Base-by-base conservation (phyloP, 2,797 vertebrate species). In the Taeniopygia guttata region DNA sequence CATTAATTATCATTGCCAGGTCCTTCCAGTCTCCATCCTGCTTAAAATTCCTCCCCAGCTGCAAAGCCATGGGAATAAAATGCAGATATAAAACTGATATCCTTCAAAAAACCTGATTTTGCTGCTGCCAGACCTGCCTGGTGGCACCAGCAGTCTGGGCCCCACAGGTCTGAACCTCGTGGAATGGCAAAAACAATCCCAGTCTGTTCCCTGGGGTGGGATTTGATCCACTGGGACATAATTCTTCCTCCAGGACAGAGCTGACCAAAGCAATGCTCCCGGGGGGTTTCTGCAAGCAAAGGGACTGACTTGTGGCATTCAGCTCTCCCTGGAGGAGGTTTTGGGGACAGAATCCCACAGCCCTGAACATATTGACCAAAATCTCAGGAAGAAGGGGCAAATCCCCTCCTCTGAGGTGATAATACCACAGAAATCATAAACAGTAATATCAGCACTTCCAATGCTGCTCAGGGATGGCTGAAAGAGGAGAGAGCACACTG, bases 1-100 rank as follows among this genome's bases (percentile, higher is more conserved):
- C 49, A 58, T 86, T 91, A 94, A 94, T 91, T 91, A 95, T 56
- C 62, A 75, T 42, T 84, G 34, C 73, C 62, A 84, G 80, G 32
- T 79, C 58, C 74, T 95, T 60, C 69, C 66, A 78, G 16, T 58
- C 86, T 87, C 74, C 48, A 55, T 78, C 66, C 77, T 62, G 48
- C 59, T 89, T 89, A 63, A 92, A 87, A 93, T 84, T 92, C 89
- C 52, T 82, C 19, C 40, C 11, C 51, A 92, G 70, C 36, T 78
- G 43, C 86, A 76, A 73, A 84, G 34, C 16, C 51, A 51, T 21
- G 1, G 25, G 64, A 88, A 49, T 49, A 70, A 91, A 93, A 94
- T 34, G 27, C 67, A 51, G 84, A 22, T 55, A 51, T 13, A 43
- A 87, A 93, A 54, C 21, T 11, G 34, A 78, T 72, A 52, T 52